A percentile compares a stretch with the other conserved stretches of the same genome.
phyloP scores from a whole-genome alignment of 1,140 invertebrate species.

The Whitmania pigra region DNA sequence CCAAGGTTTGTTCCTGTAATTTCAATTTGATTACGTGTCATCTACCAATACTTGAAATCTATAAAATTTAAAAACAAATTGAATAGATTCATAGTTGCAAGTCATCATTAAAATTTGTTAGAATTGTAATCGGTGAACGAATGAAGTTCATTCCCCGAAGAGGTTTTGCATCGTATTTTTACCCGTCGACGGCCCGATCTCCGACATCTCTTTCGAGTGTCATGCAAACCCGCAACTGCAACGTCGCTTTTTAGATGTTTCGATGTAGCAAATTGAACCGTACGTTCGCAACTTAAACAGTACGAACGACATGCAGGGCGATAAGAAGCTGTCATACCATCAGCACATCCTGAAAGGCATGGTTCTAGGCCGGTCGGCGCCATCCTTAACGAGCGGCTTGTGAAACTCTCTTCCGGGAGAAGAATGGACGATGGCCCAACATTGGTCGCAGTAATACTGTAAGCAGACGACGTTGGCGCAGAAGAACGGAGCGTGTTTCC shows the following conservation, averaged over 20 bases:
- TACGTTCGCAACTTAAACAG: too few relatives aligned
- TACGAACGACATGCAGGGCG: neutral
- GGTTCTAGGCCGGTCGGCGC: neutral
- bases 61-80: neutral
- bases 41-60: neutral
- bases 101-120: neutral
- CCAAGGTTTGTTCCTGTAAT: too few relatives aligned
- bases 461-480: slow-evolving; percentile 97
- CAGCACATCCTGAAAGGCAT: slow-evolving; percentile 13
- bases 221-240: neutral
- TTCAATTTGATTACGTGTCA: too few relatives aligned
- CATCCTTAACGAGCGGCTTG: slow-evolving; percentile 60
- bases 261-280: too few relatives aligned
- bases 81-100: neutral
- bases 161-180: neutral
- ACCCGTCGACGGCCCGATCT: too few relatives aligned
- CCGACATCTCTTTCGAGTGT: too few relatives aligned
- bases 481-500: slow-evolving; percentile 97
- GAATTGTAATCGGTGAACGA: neutral
- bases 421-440: slow-evolving; percentile 95
- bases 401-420: slow-evolving; percentile 90
- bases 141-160: neutral
- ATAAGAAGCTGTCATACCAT: neutral
- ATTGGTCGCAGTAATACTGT: slow-evolving; percentile 97
- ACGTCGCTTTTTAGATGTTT: too few relatives aligned